These are phyloP conservation scores for Micromys minutus DNA, from an alignment of 2,113 vertebrate species.

Conservation along the genomic window DNA sequence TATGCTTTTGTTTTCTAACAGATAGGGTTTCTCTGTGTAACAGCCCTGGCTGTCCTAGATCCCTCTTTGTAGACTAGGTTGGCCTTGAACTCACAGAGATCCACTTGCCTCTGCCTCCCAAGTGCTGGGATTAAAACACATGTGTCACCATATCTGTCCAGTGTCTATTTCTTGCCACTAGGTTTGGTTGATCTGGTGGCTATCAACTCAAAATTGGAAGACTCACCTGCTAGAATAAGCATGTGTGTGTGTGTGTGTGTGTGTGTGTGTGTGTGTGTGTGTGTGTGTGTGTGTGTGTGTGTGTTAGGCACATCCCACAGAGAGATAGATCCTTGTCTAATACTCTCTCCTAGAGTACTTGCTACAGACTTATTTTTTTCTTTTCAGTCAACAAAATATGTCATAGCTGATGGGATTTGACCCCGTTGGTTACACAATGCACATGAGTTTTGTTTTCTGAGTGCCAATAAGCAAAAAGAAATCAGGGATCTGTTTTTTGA, in stretches of 20 bases:
- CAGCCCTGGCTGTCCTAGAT: too few relatives aligned
- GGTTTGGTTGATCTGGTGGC: neutral
- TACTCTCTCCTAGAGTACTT: neutral
- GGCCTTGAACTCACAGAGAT: too few relatives aligned
- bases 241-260: too few relatives aligned
- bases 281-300: too few relatives aligned
- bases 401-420: neutral
- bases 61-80: too few relatives aligned
- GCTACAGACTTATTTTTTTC: neutral
- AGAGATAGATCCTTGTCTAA: constrained; percentile 38
- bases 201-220: constrained; percentile 11
- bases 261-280: too few relatives aligned
- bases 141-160: too few relatives aligned
- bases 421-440: neutral
- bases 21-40: too few relatives aligned
- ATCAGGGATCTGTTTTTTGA: neutral
- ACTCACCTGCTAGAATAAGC: neutral
- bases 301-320: neutral
- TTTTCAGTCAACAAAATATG: neutral
- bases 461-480: neutral
- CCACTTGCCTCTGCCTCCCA: too few relatives aligned
- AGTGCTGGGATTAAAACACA: too few relatives aligned
- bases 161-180: neutral
- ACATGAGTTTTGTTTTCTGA: neutral
- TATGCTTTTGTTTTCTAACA: too few relatives aligned